Percentiles rank a stretch among this genome's conserved stretches.
Conservation (phyloP, 2,113 vertebrate species). For the Dendropsophus ebraccatus region DNA sequence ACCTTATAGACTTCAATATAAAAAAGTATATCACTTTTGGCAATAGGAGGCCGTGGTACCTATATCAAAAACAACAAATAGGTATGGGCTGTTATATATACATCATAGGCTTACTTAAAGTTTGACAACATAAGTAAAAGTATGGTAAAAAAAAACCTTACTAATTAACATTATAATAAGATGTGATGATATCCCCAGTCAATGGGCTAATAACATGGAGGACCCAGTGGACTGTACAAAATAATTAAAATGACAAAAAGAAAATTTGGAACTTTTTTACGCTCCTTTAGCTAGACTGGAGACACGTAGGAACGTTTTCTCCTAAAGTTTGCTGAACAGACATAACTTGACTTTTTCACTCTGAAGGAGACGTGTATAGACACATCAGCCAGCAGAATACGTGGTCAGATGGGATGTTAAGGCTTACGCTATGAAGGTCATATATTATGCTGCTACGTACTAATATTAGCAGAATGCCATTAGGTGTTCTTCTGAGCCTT, state of each 20-base stretch:
- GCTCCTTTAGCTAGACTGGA: background rate
- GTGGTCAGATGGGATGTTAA: slow-evolving; percentile 28
- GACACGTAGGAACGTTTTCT: slow-evolving; percentile 41
- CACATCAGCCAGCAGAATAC: slow-evolving; percentile 17
- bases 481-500: background rate
- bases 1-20: too few species aligned
- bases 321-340: slow-evolving; percentile 30
- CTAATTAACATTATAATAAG: background rate
- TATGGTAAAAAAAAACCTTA: background rate
- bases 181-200: background rate
- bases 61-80: background rate
- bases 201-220: background rate
- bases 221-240: background rate
- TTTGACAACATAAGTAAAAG: background rate
- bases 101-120: background rate
- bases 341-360: slow-evolving; percentile 38
- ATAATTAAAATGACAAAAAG: background rate
- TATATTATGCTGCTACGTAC: background rate
- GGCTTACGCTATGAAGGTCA: slow-evolving; percentile 2
- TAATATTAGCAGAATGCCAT: background rate
- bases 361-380: slow-evolving; percentile 35
- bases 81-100: background rate
- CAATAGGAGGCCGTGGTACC: background rate
- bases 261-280: slow-evolving; percentile 6
- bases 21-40: too few species aligned